phyloP scores from a whole-genome alignment of 1,140 invertebrate species.

The Scaptomyza graminum region DNA sequence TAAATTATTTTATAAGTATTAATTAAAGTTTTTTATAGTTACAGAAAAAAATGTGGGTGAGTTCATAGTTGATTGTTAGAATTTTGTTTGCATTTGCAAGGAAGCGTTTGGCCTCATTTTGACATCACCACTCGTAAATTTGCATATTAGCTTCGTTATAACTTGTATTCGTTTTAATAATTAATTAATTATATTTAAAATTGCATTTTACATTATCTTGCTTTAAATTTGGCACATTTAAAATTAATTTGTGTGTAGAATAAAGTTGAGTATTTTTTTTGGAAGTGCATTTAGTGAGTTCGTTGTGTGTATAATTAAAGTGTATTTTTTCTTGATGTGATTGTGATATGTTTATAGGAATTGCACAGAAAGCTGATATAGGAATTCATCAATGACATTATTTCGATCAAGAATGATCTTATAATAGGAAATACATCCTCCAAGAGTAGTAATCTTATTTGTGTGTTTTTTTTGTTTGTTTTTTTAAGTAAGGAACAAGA shows the following conservation, averaged over 20 bases:
- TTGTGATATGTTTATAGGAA: conserved; percentile 60
- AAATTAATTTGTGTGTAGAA: conserved; percentile 73
- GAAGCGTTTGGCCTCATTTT: conserved; percentile 80
- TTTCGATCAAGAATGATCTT: conserved; percentile 33
- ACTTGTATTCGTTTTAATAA: conserved; percentile 46
- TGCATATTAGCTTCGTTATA: conserved; percentile 73
- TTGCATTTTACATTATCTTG: conserved; percentile 45
- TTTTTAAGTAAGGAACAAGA: conserved; percentile 78
- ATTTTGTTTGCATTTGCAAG: conserved; percentile 35
- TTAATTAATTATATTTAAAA: conserved; percentile 33
- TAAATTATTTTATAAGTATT: conserved; percentile 12
- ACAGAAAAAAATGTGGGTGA: conserved; percentile 42
- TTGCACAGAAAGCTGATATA: conserved; percentile 80
- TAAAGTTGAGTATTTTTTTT: conserved; percentile 71
- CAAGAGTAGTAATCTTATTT: conserved; percentile 49
- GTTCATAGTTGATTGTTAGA: conserved; percentile 20
- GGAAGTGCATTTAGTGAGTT: conserved; percentile 62
- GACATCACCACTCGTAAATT: conserved; percentile 76
- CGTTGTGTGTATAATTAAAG: not conserved
- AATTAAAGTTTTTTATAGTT: conserved; percentile 14
- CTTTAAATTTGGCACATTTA: conserved; percentile 77
- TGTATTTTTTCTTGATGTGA: conserved; percentile 26
- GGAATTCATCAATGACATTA: conserved; percentile 73
- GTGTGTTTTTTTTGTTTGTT: conserved; percentile 36
- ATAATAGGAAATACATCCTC: conserved; percentile 12